A percentile compares a stretch with the other conserved stretches of the same genome.
phyloP scores from a whole-genome alignment of 1,140 invertebrate species.

The Leptinotarsa undecemlineata region DNA sequence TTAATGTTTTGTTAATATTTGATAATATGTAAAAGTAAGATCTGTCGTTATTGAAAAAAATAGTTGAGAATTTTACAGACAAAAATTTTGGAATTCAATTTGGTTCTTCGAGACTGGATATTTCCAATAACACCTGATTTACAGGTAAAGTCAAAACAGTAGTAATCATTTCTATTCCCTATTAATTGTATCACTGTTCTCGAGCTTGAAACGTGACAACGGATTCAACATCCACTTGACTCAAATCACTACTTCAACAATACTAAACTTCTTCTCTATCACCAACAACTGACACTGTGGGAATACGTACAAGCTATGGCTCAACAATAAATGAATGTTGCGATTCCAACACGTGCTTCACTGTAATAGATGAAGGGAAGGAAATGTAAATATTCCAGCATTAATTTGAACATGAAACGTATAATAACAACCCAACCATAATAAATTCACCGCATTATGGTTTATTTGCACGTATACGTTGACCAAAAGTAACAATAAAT shows the following conservation, averaged over 20 bases:
- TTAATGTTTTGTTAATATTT: no score
- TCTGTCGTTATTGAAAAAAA: no score
- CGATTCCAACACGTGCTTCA: background rate
- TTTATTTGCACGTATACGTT: background rate
- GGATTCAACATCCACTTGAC: no score
- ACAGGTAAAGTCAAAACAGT: no score
- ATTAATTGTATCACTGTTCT: no score
- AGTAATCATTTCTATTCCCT: no score
- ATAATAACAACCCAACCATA: background rate
- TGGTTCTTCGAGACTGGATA: no score
- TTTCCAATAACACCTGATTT: no score
- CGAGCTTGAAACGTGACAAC: no score
- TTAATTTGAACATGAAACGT: background rate
- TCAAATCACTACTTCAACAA: background rate
- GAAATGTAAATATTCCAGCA: conserved; percentile 1
- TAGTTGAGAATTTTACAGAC: no score
- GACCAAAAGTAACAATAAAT: background rate
- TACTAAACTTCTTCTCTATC: background rate
- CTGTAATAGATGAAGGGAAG: background rate
- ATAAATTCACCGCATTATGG: background rate
- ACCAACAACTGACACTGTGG: background rate
- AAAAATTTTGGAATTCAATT: fast-evolving
- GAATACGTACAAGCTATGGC: background rate
- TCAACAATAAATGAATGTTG: background rate
- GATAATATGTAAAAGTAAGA: no score